Base-by-base conservation (phyloP, 2,113 vertebrate species). In the Siniperca knerii region DNA sequence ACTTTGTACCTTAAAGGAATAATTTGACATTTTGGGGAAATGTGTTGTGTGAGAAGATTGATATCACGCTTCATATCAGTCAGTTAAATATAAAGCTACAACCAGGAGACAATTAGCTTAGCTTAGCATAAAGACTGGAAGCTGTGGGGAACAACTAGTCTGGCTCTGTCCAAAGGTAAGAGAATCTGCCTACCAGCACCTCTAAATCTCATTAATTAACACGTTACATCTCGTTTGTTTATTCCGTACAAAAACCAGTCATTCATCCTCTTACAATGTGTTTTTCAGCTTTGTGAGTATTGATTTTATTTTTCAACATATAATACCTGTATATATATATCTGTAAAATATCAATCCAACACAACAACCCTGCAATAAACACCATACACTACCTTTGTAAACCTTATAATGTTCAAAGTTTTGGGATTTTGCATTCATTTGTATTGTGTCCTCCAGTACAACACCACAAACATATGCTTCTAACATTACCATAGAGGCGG, bases 271-370 rank as follows among this genome's bases (percentile, higher is more conserved):
- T n/a, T n/a, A n/a, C 23, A 21, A 20, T 35, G 6, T 35, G 6
- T 35, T 10, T 46, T 62, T n/a, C 2, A 58, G 55, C 3, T n/a
- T 58, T 58, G 55, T 58, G 55, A 58, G 9, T n/a, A 11, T n/a
- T 57, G 23, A 2, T n/a, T 46, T 46, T 67, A 46, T 25, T 44
- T 23, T 3, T 13, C 10, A 44, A 8, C 65, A 67, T 66, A 46
- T 46, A 48, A 29, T 4, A 20, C 18, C 46, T 69, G 44, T 29
- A 29, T 29, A 29, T 29, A 29, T 29, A 29, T 29, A 71, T 44
- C 55, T 61, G 55, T 61, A 62, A 60, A 40, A 25, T 62, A 70
- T 20, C 5, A 37, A 37, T 60, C 54, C 67, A 71, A 42, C 67
- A 70, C 55, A 61, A 48, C 18, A 75, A 23, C 6, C 25, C 42